Evolutionary conservation across 2,888 invertebrate species (phyloP).

Genomic region (Lasius platythorax): DNA sequence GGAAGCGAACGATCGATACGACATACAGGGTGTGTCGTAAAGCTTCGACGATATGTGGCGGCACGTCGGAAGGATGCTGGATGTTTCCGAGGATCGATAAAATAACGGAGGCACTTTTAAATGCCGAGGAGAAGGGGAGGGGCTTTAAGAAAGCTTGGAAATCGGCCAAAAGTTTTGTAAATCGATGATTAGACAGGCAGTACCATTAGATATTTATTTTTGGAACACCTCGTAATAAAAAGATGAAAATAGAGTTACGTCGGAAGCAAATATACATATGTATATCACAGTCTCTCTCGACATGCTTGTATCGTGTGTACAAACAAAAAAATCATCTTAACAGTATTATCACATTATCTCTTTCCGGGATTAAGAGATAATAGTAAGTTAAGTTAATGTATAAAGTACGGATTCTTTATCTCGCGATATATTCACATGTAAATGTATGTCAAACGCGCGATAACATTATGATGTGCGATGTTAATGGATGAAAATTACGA

Average conservation of each 20-base stretch:
- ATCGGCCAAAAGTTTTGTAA: neutral
- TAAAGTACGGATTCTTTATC: neutral
- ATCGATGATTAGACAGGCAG: neutral
- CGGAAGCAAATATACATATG: neutral
- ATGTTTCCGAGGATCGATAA: conserved; percentile 36
- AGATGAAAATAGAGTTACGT: neutral
- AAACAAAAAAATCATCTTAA: neutral
- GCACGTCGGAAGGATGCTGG: conserved; percentile 27
- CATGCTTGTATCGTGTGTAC: neutral
- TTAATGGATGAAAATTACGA: neutral
- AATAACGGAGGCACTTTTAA: neutral
- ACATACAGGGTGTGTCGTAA: conserved; percentile 48
- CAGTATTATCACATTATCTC: neutral
- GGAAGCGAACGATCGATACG: conserved; percentile 40
- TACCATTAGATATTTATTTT: neutral
- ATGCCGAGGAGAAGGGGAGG: neutral
- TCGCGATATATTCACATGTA: neutral
- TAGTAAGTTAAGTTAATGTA: neutral
- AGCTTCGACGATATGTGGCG: neutral
- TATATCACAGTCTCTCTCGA: neutral
- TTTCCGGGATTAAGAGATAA: neutral
- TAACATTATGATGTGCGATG: neutral
- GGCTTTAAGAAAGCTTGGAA: neutral
- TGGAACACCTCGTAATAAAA: neutral
- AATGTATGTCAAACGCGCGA: conserved; percentile 1